These are phyloP conservation scores for Rhagonycha fulva DNA, from an alignment of 2,888 invertebrate species.

Conservation along the genomic window DNA sequence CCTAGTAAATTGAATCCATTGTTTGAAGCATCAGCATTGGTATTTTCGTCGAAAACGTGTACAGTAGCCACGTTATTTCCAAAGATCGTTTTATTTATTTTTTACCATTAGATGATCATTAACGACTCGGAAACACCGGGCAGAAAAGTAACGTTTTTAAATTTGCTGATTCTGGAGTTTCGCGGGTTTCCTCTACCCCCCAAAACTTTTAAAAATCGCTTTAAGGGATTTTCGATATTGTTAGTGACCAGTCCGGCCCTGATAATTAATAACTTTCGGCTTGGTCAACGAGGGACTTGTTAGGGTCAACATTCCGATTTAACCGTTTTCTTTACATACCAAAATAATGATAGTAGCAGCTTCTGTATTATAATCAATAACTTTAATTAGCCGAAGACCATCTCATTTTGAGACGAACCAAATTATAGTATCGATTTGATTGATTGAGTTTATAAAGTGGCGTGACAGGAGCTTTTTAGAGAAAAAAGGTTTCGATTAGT, in stretches of 20 bases:
- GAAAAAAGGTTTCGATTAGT: background rate
- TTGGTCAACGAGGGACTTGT: constrained; percentile 5
- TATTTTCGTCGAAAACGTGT: constrained; percentile 17
- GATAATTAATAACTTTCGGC: constrained; percentile 26
- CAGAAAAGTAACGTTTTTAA: too few species aligned
- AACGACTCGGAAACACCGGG: too few species aligned
- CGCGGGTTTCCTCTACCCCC: too few species aligned
- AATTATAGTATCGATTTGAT: constrained; percentile 3
- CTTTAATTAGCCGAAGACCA: constrained; percentile 31
- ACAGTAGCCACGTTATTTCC: constrained; percentile 13
- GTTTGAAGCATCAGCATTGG: constrained; percentile 8
- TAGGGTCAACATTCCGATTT: constrained; percentile 33
- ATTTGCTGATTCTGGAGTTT: background rate
- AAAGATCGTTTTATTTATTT: background rate
- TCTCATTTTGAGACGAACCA: background rate
- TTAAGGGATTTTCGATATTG: too few species aligned
- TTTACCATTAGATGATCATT: background rate
- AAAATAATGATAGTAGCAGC: constrained; percentile 30
- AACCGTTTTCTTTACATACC: constrained; percentile 28
- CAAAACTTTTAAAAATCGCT: too few species aligned
- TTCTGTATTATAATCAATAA: constrained; percentile 33
- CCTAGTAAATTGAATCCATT: constrained; percentile 12
- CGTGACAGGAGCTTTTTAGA: background rate
- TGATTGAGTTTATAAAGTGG: background rate
- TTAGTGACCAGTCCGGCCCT: background rate